Percentiles rank a stretch among this genome's conserved stretches.
phyloP scores from a whole-genome alignment of 2,888 invertebrate species.

The Heterodera filipjevi region DNA sequence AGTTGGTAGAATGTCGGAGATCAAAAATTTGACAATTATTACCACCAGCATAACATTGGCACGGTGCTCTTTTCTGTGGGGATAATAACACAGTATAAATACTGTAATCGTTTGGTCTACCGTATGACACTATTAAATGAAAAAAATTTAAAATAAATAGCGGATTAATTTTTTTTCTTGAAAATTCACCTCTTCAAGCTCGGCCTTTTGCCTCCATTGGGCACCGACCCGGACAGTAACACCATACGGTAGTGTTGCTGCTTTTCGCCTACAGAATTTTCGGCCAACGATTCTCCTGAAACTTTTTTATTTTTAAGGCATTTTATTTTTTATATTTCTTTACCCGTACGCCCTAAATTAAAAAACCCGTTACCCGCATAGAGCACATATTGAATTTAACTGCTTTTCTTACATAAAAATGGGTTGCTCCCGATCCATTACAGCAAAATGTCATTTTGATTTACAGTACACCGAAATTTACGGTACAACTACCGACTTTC shows the following conservation, averaged over 20 bases:
- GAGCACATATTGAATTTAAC: no score
- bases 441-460: no score
- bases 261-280: slow-evolving; percentile 18
- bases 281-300: slow-evolving; percentile 25
- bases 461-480: background rate
- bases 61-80: slow-evolving; percentile 60
- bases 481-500: background rate
- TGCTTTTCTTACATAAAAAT: no score
- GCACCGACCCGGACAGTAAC: background rate
- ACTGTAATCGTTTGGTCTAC: no score
- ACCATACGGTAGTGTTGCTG: slow-evolving; percentile 18
- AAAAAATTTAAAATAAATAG: no score
- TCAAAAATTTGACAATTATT: slow-evolving; percentile 61
- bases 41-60: slow-evolving; percentile 62
- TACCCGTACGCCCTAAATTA: no score
- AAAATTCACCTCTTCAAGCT: slow-evolving; percentile 20
- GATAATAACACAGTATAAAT: no score
- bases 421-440: no score
- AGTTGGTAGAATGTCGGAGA: slow-evolving; percentile 63
- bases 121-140: no score
- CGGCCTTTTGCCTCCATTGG: slow-evolving; percentile 11
- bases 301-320: no score
- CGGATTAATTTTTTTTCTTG: slow-evolving; percentile 8
- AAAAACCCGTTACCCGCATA: no score
- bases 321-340: no score